Conservation (phyloP, 1,140 invertebrate genomes). For the Sesamia nonagrioides region DNA sequence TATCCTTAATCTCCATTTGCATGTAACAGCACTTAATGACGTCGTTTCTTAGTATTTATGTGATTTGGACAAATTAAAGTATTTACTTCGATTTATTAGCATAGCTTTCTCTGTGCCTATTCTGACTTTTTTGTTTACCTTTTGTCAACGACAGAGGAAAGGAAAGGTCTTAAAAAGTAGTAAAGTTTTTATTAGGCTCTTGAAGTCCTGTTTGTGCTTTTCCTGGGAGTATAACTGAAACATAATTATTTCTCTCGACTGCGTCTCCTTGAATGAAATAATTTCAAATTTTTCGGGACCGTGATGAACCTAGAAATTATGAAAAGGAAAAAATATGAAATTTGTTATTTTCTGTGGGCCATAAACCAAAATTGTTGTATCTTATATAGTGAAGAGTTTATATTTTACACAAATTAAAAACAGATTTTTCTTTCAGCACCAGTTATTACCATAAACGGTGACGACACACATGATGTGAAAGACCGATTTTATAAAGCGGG, state of each 20-base stretch:
- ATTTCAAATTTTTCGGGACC: neutral
- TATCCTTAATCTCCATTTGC: slow-evolving; percentile 21
- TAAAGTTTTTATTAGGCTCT: slow-evolving; percentile 37
- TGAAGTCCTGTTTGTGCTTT: slow-evolving; percentile 29
- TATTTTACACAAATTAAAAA: slow-evolving; percentile 1
- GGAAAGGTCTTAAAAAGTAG: slow-evolving; percentile 25
- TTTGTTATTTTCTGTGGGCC: slow-evolving; percentile 8
- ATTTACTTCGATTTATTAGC: slow-evolving; percentile 27
- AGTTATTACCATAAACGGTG: slow-evolving; percentile 90
- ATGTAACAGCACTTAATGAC: slow-evolving; percentile 31
- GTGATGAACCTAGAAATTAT: slow-evolving; percentile 21
- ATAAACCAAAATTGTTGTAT: slow-evolving; percentile 1
- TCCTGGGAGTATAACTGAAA: slow-evolving; percentile 34
- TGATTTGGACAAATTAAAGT: slow-evolving; percentile 27
- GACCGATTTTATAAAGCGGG: slow-evolving; percentile 92
- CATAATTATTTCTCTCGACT: slow-evolving; percentile 31
- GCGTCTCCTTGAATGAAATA: slow-evolving; percentile 23
- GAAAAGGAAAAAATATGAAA: slow-evolving; percentile 16
- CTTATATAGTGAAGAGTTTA: neutral
- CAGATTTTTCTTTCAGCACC: slow-evolving; percentile 86
- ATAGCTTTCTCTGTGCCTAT: neutral
- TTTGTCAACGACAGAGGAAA: slow-evolving; percentile 17
- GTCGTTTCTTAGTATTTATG: slow-evolving; percentile 14
- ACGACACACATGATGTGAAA: slow-evolving; percentile 89
- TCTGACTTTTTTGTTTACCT: neutral